Evolutionary conservation across 2,888 invertebrate species (phyloP).

Genomic region (Athalia cordata): DNA sequence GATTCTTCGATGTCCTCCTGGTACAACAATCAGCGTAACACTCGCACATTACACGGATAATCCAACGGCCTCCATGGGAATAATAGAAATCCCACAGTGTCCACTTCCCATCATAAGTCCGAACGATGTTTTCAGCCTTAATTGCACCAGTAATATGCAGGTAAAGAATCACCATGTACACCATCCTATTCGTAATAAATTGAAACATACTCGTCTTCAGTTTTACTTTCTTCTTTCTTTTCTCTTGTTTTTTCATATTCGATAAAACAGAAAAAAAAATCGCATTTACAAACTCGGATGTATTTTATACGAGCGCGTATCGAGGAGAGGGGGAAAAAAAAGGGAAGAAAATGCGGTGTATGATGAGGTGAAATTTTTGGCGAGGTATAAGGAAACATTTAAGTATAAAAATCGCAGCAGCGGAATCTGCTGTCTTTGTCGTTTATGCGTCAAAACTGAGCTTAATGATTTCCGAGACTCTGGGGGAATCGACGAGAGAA

Average conservation of each 20-base stretch:
- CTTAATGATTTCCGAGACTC: slow-evolving; percentile 12
- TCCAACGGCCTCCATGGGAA: slow-evolving; percentile 29
- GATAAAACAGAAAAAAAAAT: too few relatives aligned
- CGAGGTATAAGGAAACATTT: slow-evolving; percentile 16
- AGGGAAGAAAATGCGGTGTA: background rate
- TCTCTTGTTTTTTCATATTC: background rate
- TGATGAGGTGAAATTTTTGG: background rate
- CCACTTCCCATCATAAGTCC: slow-evolving; percentile 32
- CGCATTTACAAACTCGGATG: too few relatives aligned
- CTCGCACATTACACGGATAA: slow-evolving; percentile 73
- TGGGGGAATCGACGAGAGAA: background rate
- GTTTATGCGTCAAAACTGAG: slow-evolving; percentile 11
- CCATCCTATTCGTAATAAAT: background rate
- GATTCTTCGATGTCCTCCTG: slow-evolving; percentile 88
- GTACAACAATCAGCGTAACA: slow-evolving; percentile 91
- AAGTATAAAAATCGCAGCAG: slow-evolving; percentile 7
- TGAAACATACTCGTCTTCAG: background rate
- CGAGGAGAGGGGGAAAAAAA: too few relatives aligned
- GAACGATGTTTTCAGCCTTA: slow-evolving; percentile 31
- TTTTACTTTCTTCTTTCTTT: too few relatives aligned
- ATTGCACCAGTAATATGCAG: slow-evolving; percentile 43
- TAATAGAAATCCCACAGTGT: slow-evolving; percentile 34
- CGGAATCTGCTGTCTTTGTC: slow-evolving; percentile 4
- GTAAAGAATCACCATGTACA: background rate
- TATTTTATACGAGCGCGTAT: too few relatives aligned